Percentiles rank a stretch among this genome's conserved stretches.
phyloP scores from a whole-genome alignment of 2,888 invertebrate genomes.

The Pristionchus mayeri region DNA sequence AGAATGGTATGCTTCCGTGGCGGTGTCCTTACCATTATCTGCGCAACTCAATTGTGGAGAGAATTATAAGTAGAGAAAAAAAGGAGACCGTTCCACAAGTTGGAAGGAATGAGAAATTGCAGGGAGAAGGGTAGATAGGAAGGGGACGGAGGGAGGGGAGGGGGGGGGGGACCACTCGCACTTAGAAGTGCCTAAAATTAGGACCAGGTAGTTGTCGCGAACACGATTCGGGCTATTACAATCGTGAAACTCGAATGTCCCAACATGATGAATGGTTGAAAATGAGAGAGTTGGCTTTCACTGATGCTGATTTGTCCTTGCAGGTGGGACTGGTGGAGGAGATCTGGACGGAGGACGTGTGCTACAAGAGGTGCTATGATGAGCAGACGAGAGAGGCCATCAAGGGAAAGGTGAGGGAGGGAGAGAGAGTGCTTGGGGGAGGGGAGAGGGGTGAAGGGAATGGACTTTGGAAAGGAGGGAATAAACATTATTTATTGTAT shows the following conservation, averaged over 20 bases:
- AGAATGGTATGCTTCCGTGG: no score
- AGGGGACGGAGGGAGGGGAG: no score
- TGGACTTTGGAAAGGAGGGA: background rate
- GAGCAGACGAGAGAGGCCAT: slow-evolving; percentile 18
- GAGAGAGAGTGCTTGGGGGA: background rate
- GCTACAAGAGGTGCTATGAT: slow-evolving; percentile 1
- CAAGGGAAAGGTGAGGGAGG: background rate
- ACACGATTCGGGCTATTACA: background rate
- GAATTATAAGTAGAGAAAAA: no score
- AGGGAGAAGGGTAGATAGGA: no score
- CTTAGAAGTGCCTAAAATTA: background rate
- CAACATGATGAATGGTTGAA: background rate
- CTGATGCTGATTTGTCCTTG: background rate
- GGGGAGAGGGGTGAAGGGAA: background rate
- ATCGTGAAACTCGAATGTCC: background rate
- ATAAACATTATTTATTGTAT: background rate
- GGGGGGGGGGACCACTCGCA: no score
- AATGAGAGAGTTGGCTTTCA: no score
- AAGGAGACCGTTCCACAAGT: no score
- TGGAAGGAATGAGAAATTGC: no score
- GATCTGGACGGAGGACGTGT: slow-evolving; percentile 27
- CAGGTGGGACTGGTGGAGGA: slow-evolving; percentile 46
- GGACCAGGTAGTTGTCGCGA: background rate
- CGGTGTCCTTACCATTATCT: no score
- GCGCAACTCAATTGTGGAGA: no score